Evolutionary conservation across 2,113 vertebrate genomes (phyloP), one percentile per base, ranked within the genome.

Genomic region (Entomyzon cyanotis): DNA sequence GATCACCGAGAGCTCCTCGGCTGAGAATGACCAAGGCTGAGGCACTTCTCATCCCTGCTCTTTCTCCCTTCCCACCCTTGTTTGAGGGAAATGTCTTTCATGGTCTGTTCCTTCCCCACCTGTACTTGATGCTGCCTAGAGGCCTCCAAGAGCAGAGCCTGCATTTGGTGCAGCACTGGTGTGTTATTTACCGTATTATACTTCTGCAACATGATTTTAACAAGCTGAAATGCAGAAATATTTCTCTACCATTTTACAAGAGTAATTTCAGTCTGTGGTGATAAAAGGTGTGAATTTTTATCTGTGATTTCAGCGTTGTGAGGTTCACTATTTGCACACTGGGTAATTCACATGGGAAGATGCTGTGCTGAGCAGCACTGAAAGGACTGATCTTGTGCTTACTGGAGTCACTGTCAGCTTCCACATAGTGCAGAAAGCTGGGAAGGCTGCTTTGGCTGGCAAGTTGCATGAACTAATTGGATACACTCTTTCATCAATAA

Each of bases 1-100:
- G 30, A 19, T 27, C 35, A 56, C 35, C 0, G 0, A 30, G 56
- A 42, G 7, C 19, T 44, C 60, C 6, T 22, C 0, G 1, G 27
- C 55, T 62, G 76, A 37, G 76, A 46, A 59, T 1, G 1, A 20
- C 25, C n/a, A 18, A 63, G 22, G 31, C 18, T 50, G 37, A 70
- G 37, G 31, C 11, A 7, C 11, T 67, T 50, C 25, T 55, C 25
- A 25, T 59, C n/a, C n/a, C 53, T 46, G 17, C 8, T 44, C 3
- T 47, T 84, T 67, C 52, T 71, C 30, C 47, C 31, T 76, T 39
- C 28, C 9, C 42, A n/a, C 41, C 18, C 9, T 46, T 28, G 9
- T 30, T 65, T 23, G 8, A 13, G 30, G 47, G 30, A 84, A 75
- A 47, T 64, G 28, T 2, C 35, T 73, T 76, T 16, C 3, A 1